Percentiles rank a stretch among this genome's conserved stretches.
phyloP scores from a whole-genome alignment of 2,113 vertebrate genomes.

The Pomatostomus ruficeps region DNA sequence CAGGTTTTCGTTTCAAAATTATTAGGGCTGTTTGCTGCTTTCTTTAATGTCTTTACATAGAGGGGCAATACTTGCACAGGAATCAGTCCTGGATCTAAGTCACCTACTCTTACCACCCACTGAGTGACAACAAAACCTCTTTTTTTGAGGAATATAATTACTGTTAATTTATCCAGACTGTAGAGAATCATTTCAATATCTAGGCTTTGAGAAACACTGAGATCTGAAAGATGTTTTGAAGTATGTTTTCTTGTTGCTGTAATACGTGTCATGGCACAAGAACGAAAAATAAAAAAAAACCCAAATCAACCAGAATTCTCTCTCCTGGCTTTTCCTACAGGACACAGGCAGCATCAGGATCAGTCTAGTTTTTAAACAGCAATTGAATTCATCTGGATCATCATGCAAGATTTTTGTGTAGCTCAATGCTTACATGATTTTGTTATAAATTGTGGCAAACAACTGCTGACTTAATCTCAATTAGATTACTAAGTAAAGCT shows the following conservation, averaged over 20 bases:
- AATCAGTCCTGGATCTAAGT: neutral
- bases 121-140: neutral
- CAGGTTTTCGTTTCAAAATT: slow-evolving; percentile 6
- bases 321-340: neutral
- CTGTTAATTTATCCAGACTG: neutral
- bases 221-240: neutral
- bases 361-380: neutral
- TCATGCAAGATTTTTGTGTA: neutral
- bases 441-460: neutral
- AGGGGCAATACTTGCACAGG: neutral
- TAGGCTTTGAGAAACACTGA: neutral
- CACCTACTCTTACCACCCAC: neutral
- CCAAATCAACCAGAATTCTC: neutral
- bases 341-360: neutral
- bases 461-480: neutral
- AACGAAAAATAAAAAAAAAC: neutral
- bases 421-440: neutral
- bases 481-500: neutral
- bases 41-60: neutral
- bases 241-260: neutral
- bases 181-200: neutral
- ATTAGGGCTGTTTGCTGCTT: neutral
- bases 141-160: neutral
- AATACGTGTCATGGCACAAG: neutral
- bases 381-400: neutral